Evolutionary conservation across 1,140 invertebrate genomes (phyloP), one percentile per base, ranked within the genome.

Genomic region (Pseudoatta argentina): DNA sequence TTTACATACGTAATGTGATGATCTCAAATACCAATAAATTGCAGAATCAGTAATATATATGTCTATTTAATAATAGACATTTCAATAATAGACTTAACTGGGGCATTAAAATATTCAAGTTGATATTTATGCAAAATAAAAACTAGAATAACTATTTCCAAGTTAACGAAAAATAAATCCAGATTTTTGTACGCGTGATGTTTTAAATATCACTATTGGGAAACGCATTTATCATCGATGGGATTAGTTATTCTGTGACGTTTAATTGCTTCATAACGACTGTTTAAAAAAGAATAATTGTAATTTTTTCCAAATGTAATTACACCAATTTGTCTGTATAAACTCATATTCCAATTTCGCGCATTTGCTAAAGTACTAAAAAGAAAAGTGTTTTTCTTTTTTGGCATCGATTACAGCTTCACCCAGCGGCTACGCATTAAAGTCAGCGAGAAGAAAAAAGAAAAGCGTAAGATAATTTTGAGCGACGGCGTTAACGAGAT

Each of bases 401-500:
- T 63, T 67, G 21, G 78, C 64, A 63, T 73, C 69, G 55, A 83
- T 83, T 83, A 75, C 79, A 83, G 51, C 39, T n/a, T 73, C 73
- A 83, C 39, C 69, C 44, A 14, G 24, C 39, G 79, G 79, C 79
- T 83, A 83, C 69, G 79, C 79, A 61, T 82, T 82, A 83, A 73
- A 73, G 55, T 83, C 69, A 48, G 34, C 55, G 79, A 39, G 55
- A 48, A 57, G 39, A 75, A 83, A 73, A 83, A 73, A 48, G 55
- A n/a, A 66, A 21, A n/a, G 34, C 73, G 21, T 10, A 78, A 85
- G 82, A 55, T 76, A 66, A 85, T 85, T 78, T 59, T 69, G 34
- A 77, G 34, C 57, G 63, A 78, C 72, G 73, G 73, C 71, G 61
- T 85, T 78, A 85, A 85, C 73, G 82, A 85, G 72, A 78, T 85